A percentile compares a stretch with the other conserved stretches of the same genome.
These are phyloP conservation scores for Helogale parvula DNA, from an alignment of 2,113 vertebrate species.

Conservation along the genomic window DNA sequence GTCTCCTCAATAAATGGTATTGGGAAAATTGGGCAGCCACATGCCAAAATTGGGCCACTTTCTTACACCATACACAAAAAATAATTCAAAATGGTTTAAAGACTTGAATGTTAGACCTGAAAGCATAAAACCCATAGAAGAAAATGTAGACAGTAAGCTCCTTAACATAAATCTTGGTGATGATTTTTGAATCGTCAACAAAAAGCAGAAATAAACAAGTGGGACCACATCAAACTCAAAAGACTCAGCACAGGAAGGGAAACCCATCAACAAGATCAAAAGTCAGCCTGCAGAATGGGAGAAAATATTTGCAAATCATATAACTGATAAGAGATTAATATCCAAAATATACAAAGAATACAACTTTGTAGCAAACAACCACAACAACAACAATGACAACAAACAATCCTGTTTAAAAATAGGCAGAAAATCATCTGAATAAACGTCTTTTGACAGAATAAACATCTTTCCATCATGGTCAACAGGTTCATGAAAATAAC, in stretches of 20 bases:
- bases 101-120: neutral
- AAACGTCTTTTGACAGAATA: neutral
- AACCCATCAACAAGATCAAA: neutral
- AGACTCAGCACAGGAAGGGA: neutral
- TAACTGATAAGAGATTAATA: neutral
- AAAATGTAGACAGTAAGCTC: neutral
- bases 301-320: neutral
- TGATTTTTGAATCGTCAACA: neutral
- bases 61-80: neutral
- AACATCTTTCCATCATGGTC: neutral
- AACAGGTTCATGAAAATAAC: neutral
- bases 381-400: too few relatives aligned
- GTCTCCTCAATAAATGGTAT: neutral
- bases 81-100: neutral
- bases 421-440: neutral
- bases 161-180: neutral
- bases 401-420: neutral
- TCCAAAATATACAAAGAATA: neutral
- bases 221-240: neutral
- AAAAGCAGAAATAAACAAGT: neutral
- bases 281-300: neutral
- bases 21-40: neutral
- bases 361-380: neutral
- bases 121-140: neutral
- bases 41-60: neutral